Evolutionary conservation across 2,797 vertebrate genomes (phyloP).

Genomic region (Salarias fasciatus): DNA sequence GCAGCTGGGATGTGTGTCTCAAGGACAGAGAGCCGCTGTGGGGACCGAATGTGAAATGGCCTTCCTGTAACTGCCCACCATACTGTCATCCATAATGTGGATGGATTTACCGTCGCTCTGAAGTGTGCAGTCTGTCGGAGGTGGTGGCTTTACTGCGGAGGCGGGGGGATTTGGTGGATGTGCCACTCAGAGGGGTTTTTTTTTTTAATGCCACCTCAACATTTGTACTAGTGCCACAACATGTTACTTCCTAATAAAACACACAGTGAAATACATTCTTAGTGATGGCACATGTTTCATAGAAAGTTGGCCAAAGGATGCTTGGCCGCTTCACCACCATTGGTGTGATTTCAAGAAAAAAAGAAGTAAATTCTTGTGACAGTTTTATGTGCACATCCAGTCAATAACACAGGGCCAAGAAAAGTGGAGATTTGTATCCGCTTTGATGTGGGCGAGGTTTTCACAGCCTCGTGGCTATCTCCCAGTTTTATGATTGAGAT

Average conservation of each 20-base stretch:
- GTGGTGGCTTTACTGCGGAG: not conserved
- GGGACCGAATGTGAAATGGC: conserved; percentile 32
- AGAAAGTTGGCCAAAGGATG: too few species aligned
- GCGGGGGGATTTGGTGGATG: not conserved
- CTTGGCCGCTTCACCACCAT: not conserved
- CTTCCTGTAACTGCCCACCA: not conserved
- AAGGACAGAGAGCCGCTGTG: conserved; percentile 49
- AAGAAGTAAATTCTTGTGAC: not conserved
- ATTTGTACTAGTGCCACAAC: not conserved
- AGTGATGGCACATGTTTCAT: too few species aligned
- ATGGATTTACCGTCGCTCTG: conserved; percentile 43
- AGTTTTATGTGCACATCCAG: not conserved
- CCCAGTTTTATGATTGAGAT: conserved; percentile 12
- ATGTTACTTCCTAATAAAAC: too few species aligned
- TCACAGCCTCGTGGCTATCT: not conserved
- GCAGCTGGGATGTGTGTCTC: conserved; percentile 24
- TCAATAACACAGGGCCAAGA: not conserved
- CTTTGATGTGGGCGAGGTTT: not conserved
- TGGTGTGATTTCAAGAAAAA: not conserved
- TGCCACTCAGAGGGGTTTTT: not conserved
- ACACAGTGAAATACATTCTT: too few species aligned
- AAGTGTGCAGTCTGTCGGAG: conserved; percentile 5
- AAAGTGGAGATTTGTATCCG: not conserved
- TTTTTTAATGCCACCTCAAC: not conserved
- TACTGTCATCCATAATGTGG: conserved; percentile 26